Percentiles rank a stretch among this genome's conserved stretches.
Conservation (phyloP, 2,888 invertebrate genomes). For the Meteorus cinctellus region DNA sequence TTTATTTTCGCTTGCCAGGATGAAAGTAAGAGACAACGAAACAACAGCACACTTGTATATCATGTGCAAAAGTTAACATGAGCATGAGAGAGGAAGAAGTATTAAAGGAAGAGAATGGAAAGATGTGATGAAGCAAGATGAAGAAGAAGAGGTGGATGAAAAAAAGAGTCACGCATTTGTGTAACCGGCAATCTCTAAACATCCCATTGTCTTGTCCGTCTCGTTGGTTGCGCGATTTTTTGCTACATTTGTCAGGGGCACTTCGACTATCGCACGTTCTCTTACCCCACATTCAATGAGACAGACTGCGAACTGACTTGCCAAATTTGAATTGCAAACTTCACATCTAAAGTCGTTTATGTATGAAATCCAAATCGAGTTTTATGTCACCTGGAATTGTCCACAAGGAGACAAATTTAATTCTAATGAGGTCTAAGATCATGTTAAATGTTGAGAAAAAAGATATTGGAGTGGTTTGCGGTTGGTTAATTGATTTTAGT, state of each 20-base stretch:
- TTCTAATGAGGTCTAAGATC: background rate
- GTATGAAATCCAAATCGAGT: conserved; percentile 49
- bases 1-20: conserved; percentile 24
- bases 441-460: background rate
- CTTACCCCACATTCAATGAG: conserved; percentile 17
- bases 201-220: conserved; percentile 73
- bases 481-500: too few species aligned
- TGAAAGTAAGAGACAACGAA: conserved; percentile 3
- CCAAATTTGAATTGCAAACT: conserved; percentile 70
- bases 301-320: conserved; percentile 40
- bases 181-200: conserved; percentile 67
- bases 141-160: conserved; percentile 39
- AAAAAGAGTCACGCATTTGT: conserved; percentile 56
- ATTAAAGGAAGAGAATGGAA: background rate
- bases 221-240: conserved; percentile 52
- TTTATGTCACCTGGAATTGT: conserved; percentile 45
- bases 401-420: conserved; percentile 17
- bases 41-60: conserved; percentile 3
- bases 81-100: conserved; percentile 34
- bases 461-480: too few species aligned
- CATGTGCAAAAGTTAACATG: background rate
- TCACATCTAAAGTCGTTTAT: conserved; percentile 5
- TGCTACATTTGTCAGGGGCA: conserved; percentile 69
- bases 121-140: conserved; percentile 13
- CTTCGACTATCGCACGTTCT: conserved; percentile 53